Percentiles rank a stretch among this genome's conserved stretches.
Evolutionary conservation across 2,888 invertebrate species (phyloP).

Genomic region (Amorpha juglandis): DNA sequence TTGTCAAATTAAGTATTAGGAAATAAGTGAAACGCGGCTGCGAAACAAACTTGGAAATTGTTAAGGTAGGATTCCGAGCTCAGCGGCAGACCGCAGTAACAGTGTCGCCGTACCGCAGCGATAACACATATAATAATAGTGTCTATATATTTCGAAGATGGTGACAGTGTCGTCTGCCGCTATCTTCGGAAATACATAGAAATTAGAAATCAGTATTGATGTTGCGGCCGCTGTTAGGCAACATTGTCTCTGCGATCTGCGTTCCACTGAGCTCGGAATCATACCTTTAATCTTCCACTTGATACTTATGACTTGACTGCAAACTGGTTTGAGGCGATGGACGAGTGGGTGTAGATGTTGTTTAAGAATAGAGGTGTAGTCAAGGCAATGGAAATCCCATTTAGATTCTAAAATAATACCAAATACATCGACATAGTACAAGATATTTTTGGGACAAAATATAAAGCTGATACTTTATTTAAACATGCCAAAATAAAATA

Average conservation of each 20-base stretch:
- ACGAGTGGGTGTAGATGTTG: background rate
- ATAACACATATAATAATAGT: too few relatives aligned
- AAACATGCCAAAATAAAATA: too few relatives aligned
- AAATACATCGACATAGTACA: slow-evolving; percentile 17
- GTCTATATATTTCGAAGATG: too few relatives aligned
- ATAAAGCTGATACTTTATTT: background rate
- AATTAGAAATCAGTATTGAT: too few relatives aligned
- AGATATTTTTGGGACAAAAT: background rate
- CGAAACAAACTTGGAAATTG: background rate
- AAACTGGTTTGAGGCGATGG: background rate
- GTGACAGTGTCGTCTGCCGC: too few relatives aligned
- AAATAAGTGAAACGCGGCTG: slow-evolving; percentile 4
- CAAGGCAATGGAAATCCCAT: background rate
- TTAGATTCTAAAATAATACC: background rate
- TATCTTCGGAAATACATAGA: too few relatives aligned
- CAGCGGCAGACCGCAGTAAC: too few relatives aligned
- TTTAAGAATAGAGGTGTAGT: slow-evolving; percentile 8
- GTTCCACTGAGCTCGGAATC: too few relatives aligned
- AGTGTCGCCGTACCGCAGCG: too few relatives aligned
- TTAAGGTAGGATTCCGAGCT: background rate
- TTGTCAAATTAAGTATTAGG: slow-evolving; percentile 19
- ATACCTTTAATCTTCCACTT: background rate
- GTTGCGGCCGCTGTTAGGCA: too few relatives aligned
- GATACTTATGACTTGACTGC: background rate
- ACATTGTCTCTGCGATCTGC: too few relatives aligned